phyloP scores from a whole-genome alignment of 2,113 vertebrate species.

The Ictalurus punctatus region DNA sequence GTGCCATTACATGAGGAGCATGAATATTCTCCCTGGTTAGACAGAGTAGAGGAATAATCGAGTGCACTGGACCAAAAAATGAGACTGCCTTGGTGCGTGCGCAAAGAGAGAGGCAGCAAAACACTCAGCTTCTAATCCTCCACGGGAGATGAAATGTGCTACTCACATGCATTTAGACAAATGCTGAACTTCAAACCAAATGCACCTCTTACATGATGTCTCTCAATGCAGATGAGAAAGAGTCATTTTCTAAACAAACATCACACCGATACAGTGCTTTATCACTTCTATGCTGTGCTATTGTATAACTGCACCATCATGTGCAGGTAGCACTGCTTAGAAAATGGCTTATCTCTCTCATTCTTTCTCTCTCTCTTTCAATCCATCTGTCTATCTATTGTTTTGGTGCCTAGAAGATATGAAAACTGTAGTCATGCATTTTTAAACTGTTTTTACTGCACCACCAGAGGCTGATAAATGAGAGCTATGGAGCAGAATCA shows the following conservation, averaged over 20 bases:
- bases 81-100: slow-evolving; percentile 23
- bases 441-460: neutral
- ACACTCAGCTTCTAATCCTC: slow-evolving; percentile 24
- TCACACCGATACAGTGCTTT: neutral
- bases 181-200: slow-evolving; percentile 30
- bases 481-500: neutral
- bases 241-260: slow-evolving; percentile 23
- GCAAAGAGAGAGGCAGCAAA: slow-evolving; percentile 25
- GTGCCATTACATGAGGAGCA: slow-evolving; percentile 54
- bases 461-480: slow-evolving; percentile 6
- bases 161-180: slow-evolving; percentile 30
- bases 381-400: neutral
- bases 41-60: slow-evolving; percentile 53
- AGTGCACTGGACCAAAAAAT: slow-evolving; percentile 55
- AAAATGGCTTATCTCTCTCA: neutral
- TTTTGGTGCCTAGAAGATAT: slow-evolving; percentile 5
- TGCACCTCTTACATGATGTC: neutral
- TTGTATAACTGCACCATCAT: neutral
- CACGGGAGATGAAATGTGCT: slow-evolving; percentile 11
- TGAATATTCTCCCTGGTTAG: slow-evolving; percentile 51
- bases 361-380: neutral
- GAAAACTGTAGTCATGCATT: slow-evolving; percentile 1
- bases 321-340: neutral
- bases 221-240: neutral
- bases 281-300: neutral